phyloP scores from a whole-genome alignment of 2,888 invertebrate species.

The Coenonympha glycerion region DNA sequence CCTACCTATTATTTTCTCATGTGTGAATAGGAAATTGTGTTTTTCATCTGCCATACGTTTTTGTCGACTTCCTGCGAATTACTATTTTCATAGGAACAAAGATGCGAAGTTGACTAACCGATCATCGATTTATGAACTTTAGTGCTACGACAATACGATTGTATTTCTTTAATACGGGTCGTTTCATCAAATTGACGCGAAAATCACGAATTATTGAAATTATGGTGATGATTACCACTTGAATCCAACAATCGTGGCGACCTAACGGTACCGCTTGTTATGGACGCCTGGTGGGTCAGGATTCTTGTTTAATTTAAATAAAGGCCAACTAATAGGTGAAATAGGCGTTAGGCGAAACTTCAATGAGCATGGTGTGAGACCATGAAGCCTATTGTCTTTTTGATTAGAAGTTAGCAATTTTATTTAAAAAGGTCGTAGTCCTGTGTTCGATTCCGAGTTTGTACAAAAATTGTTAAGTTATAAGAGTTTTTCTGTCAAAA shows the following conservation, averaged over 20 bases:
- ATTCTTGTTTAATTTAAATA: background rate
- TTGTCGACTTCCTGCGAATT: constrained; percentile 3
- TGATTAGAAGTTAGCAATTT: too few species aligned
- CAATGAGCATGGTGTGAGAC: background rate
- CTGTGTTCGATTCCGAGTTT: too few species aligned
- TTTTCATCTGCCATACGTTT: background rate
- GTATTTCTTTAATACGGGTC: constrained; percentile 15
- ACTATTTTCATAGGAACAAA: background rate
- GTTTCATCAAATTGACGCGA: constrained; percentile 34
- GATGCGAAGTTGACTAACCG: background rate
- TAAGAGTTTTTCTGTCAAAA: too few species aligned
- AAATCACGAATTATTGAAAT: constrained; percentile 56
- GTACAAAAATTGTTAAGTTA: too few species aligned
- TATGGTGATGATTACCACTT: constrained; percentile 44
- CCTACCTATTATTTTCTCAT: background rate
- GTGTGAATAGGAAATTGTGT: background rate
- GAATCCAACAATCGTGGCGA: constrained; percentile 47
- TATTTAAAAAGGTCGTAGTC: too few species aligned
- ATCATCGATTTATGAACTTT: background rate
- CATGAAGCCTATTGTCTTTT: too few species aligned
- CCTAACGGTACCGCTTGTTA: constrained; percentile 52
- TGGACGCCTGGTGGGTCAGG: constrained; percentile 17
- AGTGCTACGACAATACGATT: background rate
- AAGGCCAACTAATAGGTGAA: background rate
- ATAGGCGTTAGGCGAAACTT: background rate